phyloP scores from a whole-genome alignment of 1,140 invertebrate genomes.

The Drosophila malerkotliana region DNA sequence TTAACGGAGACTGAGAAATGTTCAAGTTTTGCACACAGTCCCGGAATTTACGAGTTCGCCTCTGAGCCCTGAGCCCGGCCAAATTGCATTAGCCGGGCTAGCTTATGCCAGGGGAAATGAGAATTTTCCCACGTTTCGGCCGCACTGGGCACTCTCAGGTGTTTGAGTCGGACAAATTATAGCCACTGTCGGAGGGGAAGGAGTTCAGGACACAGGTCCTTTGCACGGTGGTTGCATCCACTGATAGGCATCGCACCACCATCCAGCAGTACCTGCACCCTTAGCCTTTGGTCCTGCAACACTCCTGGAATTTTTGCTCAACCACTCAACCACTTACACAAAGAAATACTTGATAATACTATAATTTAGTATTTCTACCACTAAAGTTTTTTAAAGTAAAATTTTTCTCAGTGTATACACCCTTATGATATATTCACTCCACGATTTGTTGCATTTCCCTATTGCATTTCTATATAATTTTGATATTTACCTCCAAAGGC shows the following conservation, averaged over 20 bases:
- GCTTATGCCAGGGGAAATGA: slow-evolving; percentile 33
- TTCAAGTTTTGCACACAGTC: slow-evolving; percentile 69
- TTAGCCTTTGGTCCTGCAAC: slow-evolving; percentile 48
- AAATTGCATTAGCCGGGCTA: slow-evolving; percentile 63
- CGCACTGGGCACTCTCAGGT: slow-evolving; percentile 18
- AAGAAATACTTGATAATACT: background rate
- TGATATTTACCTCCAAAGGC: slow-evolving; percentile 61
- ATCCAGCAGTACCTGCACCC: slow-evolving; percentile 21
- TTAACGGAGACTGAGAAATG: slow-evolving; percentile 44
- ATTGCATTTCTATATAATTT: slow-evolving; percentile 74
- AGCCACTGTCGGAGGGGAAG: slow-evolving; percentile 20
- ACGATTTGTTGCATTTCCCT: slow-evolving; percentile 44
- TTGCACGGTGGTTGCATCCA: slow-evolving; percentile 62
- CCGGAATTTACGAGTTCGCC: slow-evolving; percentile 66
- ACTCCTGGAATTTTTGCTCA: slow-evolving; percentile 41
- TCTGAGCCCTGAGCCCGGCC: slow-evolving; percentile 12
- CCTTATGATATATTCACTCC: slow-evolving; percentile 18
- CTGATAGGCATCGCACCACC: slow-evolving; percentile 64
- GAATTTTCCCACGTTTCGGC: slow-evolving; percentile 74
- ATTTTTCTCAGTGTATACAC: slow-evolving; percentile 14
- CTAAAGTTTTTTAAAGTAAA: background rate
- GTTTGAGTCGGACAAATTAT: slow-evolving; percentile 44
- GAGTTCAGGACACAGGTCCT: slow-evolving; percentile 53
- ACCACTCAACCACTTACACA: slow-evolving; percentile 1
- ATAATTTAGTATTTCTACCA: background rate